phyloP scores from a whole-genome alignment of 2,888 invertebrate species.

The Aricia artaxerxes region DNA sequence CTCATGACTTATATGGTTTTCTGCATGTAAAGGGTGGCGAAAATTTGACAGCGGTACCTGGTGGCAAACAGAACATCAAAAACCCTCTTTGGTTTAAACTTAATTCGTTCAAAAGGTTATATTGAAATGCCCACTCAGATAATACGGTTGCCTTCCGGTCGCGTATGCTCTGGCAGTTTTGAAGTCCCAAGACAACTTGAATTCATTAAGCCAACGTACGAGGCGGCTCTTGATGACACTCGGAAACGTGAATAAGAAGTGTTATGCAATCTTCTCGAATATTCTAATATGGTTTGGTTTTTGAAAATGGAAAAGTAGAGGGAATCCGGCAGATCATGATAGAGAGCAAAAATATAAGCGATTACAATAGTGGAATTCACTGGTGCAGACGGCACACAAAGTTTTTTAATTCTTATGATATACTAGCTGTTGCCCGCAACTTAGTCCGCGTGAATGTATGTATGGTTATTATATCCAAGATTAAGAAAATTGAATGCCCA shows the following conservation, averaged over 20 bases:
- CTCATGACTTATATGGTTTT: no score
- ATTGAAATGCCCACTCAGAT: background rate
- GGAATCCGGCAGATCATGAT: background rate
- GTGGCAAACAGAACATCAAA: no score
- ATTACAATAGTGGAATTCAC: background rate
- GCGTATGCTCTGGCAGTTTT: background rate
- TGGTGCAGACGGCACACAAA: no score
- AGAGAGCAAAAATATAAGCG: background rate
- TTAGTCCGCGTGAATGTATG: no score
- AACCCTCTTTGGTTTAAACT: background rate
- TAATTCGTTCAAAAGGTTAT: background rate
- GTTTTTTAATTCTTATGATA: no score
- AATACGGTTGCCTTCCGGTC: background rate
- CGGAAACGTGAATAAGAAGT: constrained; percentile 20
- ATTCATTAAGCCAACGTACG: constrained; percentile 20
- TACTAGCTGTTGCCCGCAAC: no score
- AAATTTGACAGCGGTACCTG: no score
- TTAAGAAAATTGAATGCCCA: no score
- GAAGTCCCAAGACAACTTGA: constrained; percentile 23
- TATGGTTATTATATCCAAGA: no score
- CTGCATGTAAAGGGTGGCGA: no score
- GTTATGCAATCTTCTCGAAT: constrained; percentile 8
- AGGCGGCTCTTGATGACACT: constrained; percentile 15
- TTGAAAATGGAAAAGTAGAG: background rate
- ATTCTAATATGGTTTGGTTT: background rate